A percentile compares a stretch with the other conserved stretches of the same genome.
These are phyloP conservation scores for Planiliza haematocheilus DNA, from an alignment of 2,113 vertebrate genomes.

Conservation along the genomic window DNA sequence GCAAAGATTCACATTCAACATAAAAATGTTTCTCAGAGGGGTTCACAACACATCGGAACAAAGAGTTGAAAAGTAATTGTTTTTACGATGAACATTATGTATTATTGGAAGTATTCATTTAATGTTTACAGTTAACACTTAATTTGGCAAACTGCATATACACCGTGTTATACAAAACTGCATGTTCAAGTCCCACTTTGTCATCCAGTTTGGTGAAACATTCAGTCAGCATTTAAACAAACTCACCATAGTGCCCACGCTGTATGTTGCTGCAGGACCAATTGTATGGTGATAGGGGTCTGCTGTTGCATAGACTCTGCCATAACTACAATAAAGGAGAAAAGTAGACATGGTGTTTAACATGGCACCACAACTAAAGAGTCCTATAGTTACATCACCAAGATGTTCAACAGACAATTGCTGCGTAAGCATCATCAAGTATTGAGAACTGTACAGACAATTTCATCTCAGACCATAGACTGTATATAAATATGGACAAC, in stretches of 20 bases:
- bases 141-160: background rate
- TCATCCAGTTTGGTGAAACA: background rate
- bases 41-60: constrained; percentile 33
- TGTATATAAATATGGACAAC: no score
- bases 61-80: background rate
- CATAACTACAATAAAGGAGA: constrained; percentile 84
- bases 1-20: constrained; percentile 62
- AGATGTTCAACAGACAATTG: no score
- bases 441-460: no score
- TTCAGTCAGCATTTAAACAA: constrained; percentile 2
- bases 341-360: background rate
- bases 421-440: no score
- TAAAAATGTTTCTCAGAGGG: constrained; percentile 39
- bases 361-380: no score
- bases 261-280: constrained; percentile 92
- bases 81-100: background rate
- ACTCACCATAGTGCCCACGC: constrained; percentile 97
- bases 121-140: background rate
- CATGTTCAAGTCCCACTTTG: constrained; percentile 2
- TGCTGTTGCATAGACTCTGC: constrained; percentile 94
- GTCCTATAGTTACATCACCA: no score
- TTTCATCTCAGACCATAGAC: no score
- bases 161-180: background rate
- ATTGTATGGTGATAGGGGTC: constrained; percentile 95
- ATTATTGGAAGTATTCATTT: background rate